Conservation (phyloP, 2,888 invertebrate species). For the Stratiomys singularior region DNA sequence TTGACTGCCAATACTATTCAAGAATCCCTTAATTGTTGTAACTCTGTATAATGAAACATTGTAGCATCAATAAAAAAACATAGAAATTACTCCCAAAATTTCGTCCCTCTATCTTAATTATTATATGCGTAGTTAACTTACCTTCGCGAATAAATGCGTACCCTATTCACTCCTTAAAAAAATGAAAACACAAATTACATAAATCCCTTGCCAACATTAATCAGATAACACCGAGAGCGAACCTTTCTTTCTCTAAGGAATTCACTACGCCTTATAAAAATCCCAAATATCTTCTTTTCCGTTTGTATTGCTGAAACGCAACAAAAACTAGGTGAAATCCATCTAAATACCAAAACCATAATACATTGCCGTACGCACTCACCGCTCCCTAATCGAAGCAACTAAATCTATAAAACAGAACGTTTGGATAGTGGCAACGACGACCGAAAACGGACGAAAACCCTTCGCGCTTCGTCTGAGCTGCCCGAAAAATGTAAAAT, state of each 20-base stretch:
- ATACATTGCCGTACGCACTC: not conserved
- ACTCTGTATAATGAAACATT: no score
- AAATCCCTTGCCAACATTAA: slow-evolving; percentile 12
- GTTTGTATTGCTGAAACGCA: not conserved
- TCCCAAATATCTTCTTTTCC: not conserved
- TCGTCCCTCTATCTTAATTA: slow-evolving; percentile 9
- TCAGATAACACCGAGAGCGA: not conserved
- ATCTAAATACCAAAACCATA: not conserved
- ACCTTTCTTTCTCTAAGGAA: not conserved
- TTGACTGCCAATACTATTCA: no score
- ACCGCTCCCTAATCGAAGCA: slow-evolving; percentile 16
- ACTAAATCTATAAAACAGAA: not conserved
- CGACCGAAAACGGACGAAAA: not conserved
- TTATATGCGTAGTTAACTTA: slow-evolving; percentile 26
- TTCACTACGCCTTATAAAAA: slow-evolving; percentile 14
- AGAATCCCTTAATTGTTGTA: no score
- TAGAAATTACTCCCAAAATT: not conserved
- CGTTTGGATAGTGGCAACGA: not conserved
- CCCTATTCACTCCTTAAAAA: not conserved
- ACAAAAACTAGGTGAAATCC: slow-evolving; percentile 15
- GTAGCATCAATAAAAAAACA: no score
- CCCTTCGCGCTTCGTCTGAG: not conserved
- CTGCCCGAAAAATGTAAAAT: slow-evolving; percentile 2
- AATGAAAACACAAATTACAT: slow-evolving; percentile 11
- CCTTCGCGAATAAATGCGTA: not conserved